Base-by-base conservation (phyloP, 2,888 invertebrate species). In the Leucoma salicis region DNA sequence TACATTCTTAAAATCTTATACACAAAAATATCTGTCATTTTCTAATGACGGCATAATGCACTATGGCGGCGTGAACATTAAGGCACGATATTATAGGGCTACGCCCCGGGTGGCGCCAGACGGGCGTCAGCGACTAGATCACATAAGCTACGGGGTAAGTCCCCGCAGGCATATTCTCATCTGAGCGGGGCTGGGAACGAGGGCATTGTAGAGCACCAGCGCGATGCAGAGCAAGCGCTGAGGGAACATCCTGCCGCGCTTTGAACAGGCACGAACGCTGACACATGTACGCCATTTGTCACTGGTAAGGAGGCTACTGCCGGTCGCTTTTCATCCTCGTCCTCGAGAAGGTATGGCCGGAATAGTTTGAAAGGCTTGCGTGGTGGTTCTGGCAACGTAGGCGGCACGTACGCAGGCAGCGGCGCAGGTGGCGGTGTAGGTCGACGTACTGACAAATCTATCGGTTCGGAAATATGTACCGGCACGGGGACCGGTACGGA, bases 261-360 rank as follows among this genome's bases (percentile, higher is more conserved):
- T 64, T 81, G 81, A 65, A 90, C 83, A 36, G 90, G 83, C 67
- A 83, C 82, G 76, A 90, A 89, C 47, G 87, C 90, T 41, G 87
- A 84, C 70, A 85, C 78, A 72, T 84, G 79, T 50, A 75, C 68
- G 49, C 83, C 82, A 48, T 64, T 68, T 14, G 73, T 68, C 43
- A 82, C 83, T 2, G 84, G 84, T 53, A 83, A 63, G 10, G 82
- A 82, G 21, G 85, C 85, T 37, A 82, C 57, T 10, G 78, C 69
- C 13, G 82, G 81, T 51, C 77, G 66, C 51, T 72, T 89, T 35
- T 79, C 90, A 42, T 91, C 91, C 31, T 92, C 90, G 31, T 93
- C 91, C 63, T 93, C 94, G 50, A 94, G 89, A 36, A 95, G 86
- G 75, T 95, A 95, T 18, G 95, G 95, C 70, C 95, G 93, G 80